Conservation (phyloP, 2,797 vertebrate species). For the Gymnodraco acuticeps region DNA sequence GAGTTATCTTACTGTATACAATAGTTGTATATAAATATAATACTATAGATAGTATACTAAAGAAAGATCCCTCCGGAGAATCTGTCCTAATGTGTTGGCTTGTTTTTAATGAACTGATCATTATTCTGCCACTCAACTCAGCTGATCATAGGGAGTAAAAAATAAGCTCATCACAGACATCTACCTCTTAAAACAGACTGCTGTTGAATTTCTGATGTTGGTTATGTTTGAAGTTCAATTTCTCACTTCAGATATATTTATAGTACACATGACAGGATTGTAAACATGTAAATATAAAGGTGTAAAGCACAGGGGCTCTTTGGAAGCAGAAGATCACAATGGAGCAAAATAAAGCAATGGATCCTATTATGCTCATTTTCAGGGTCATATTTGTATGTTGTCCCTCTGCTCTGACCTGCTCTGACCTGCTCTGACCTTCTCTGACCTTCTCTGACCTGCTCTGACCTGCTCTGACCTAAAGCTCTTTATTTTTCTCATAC, state of each 20-base stretch:
- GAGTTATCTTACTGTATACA: no score
- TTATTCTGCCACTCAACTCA: slow-evolving; percentile 42
- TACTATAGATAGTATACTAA: background rate
- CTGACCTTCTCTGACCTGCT: no score
- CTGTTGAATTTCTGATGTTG: background rate
- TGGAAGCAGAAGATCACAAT: background rate
- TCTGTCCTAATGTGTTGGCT: background rate
- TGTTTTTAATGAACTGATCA: slow-evolving; percentile 37
- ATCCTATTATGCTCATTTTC: no score
- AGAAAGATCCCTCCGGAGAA: background rate
- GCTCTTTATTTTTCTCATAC: no score
- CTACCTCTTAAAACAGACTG: slow-evolving; percentile 1
- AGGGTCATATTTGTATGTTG: no score
- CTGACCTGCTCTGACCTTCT: no score
- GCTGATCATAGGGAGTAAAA: background rate
- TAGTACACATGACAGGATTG: background rate
- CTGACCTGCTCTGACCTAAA: no score
- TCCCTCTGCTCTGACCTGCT: no score
- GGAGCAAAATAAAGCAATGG: no score
- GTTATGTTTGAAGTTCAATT: background rate
- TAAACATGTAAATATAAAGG: background rate
- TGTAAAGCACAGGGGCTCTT: background rate
- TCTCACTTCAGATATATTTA: background rate
- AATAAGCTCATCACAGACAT: slow-evolving; percentile 3
- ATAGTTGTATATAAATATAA: no score